phyloP scores from a whole-genome alignment of 2,888 invertebrate species.

The Cryptops parisi region DNA sequence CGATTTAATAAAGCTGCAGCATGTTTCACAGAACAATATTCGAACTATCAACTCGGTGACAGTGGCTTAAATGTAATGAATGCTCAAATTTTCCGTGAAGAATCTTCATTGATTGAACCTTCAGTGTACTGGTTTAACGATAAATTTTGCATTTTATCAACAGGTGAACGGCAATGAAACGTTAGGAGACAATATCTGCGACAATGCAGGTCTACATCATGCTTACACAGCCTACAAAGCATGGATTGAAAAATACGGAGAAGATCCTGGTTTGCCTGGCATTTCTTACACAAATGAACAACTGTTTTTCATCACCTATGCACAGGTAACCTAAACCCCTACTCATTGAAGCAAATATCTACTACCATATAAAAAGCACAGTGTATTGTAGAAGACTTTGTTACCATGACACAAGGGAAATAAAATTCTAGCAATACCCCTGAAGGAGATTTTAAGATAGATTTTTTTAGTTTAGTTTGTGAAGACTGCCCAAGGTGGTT shows the following conservation, averaged over 20 bases:
- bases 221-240: constrained; percentile 29
- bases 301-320: constrained; percentile 32
- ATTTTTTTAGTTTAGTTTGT: neutral
- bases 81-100: neutral
- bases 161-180: constrained; percentile 32
- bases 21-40: constrained; percentile 29
- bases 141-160: constrained; percentile 2
- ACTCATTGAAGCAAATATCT: too few species aligned
- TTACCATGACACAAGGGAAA: too few species aligned
- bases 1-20: constrained; percentile 27
- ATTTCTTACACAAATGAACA: constrained; percentile 28
- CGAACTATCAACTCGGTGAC: constrained; percentile 25
- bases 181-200: constrained; percentile 32
- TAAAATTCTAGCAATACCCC: too few species aligned
- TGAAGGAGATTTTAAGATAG: too few species aligned
- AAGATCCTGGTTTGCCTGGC: constrained; percentile 28
- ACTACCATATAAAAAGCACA: too few species aligned
- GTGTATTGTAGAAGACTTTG: too few species aligned
- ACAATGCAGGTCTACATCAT: constrained; percentile 31
- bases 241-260: constrained; percentile 24
- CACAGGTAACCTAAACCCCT: constrained; percentile 29
- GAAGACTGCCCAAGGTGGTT: too few species aligned
- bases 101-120: neutral
- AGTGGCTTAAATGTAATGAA: constrained; percentile 25
- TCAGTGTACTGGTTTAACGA: neutral